Conservation (phyloP, 2,797 vertebrate genomes). For the Hyperoplus lanceolatus region DNA sequence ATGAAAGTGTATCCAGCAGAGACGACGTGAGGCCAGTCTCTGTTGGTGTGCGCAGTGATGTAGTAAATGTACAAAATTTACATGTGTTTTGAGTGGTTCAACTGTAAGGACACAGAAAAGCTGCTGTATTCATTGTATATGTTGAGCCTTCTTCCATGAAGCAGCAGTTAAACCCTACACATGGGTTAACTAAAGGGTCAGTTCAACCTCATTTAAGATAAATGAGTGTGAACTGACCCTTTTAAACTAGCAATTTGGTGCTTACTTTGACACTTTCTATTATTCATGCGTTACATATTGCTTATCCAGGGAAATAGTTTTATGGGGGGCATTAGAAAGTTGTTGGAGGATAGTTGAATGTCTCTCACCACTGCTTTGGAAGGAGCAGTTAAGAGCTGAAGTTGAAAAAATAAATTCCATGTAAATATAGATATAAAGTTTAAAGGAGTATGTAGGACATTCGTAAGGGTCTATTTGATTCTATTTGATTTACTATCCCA, state of each 20-base stretch:
- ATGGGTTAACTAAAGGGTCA: background rate
- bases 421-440: constrained; percentile 16
- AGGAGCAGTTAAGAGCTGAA: background rate
- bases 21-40: constrained; percentile 77
- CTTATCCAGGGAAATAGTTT: background rate
- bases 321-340: background rate
- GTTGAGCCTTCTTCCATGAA: background rate
- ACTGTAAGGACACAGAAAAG: background rate
- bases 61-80: background rate
- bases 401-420: background rate
- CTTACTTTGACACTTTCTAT: background rate
- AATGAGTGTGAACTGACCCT: background rate
- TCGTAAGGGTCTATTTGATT: constrained; percentile 21
- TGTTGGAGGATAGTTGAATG: background rate
- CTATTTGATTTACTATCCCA: constrained; percentile 29
- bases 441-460: constrained; percentile 3
- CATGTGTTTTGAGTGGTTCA: background rate
- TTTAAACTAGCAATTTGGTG: background rate
- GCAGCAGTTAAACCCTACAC: background rate
- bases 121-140: background rate
- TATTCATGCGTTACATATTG: background rate
- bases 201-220: background rate
- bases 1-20: background rate
- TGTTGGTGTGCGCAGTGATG: constrained; percentile 8
- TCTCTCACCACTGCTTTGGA: background rate